phyloP scores from a whole-genome alignment of 2,113 vertebrate genomes.

The Periophthalmodon schlosseri region DNA sequence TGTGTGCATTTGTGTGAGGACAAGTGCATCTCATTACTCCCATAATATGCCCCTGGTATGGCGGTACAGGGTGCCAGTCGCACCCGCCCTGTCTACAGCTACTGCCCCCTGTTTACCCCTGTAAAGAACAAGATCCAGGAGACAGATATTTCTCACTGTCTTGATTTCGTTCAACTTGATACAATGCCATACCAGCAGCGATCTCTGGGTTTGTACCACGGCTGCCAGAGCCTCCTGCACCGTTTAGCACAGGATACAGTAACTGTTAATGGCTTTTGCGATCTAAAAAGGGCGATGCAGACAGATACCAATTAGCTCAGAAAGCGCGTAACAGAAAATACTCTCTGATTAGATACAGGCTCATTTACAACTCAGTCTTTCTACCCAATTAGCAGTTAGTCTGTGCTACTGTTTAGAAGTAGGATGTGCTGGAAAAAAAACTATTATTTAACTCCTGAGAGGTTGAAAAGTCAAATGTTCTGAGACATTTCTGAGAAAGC shows the following conservation, averaged over 20 bases:
- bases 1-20: slow-evolving; percentile 7
- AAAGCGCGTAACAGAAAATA: slow-evolving; percentile 59
- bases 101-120: slow-evolving; percentile 6
- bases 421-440: background rate
- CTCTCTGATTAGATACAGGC: background rate
- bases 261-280: slow-evolving; percentile 66
- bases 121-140: slow-evolving; percentile 42
- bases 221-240: slow-evolving; percentile 56
- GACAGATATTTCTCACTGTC: slow-evolving; percentile 62
- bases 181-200: slow-evolving; percentile 36
- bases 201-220: slow-evolving; percentile 49
- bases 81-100: slow-evolving; percentile 18
- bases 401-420: slow-evolving; percentile 16
- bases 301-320: slow-evolving; percentile 39
- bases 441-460: background rate
- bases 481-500: too few species aligned
- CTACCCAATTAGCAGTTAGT: slow-evolving; percentile 8
- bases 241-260: slow-evolving; percentile 65
- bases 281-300: slow-evolving; percentile 69
- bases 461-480: too few species aligned
- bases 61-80: slow-evolving; percentile 18
- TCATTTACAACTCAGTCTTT: slow-evolving; percentile 12
- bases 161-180: slow-evolving; percentile 40
- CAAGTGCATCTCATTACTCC: slow-evolving; percentile 31
- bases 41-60: slow-evolving; percentile 26